Percentiles rank a stretch among this genome's conserved stretches.
phyloP scores from a whole-genome alignment of 2,888 invertebrate species.

The Epirrita christyi region DNA sequence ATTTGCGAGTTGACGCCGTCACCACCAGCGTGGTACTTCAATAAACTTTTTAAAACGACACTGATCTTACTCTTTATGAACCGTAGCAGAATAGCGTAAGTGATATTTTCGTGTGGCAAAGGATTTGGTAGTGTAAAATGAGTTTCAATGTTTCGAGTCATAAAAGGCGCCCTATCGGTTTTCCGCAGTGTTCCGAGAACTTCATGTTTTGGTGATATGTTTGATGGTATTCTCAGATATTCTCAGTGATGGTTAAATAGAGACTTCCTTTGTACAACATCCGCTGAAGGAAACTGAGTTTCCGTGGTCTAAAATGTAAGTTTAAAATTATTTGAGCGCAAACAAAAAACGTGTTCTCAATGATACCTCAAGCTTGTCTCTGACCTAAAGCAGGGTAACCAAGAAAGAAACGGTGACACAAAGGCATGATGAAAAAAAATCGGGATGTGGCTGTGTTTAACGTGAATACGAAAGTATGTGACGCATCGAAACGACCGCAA shows the following conservation, averaged over 20 bases:
- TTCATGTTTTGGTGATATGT: slow-evolving; percentile 60
- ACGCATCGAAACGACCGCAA: no score
- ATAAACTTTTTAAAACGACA: slow-evolving; percentile 17
- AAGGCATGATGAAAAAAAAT: no score
- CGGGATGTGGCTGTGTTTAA: no score
- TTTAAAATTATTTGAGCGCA: slow-evolving; percentile 13
- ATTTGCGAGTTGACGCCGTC: slow-evolving; percentile 70
- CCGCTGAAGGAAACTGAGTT: slow-evolving; percentile 42
- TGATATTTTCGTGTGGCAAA: slow-evolving; percentile 29
- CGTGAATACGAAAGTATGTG: no score
- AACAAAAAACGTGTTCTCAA: background rate
- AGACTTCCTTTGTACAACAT: slow-evolving; percentile 64
- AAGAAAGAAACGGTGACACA: no score
- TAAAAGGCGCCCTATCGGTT: slow-evolving; percentile 73
- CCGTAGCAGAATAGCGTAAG: slow-evolving; percentile 25
- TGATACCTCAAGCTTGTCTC: no score
- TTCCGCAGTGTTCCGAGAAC: slow-evolving; percentile 72
- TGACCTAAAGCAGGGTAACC: no score
- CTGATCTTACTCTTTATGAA: background rate
- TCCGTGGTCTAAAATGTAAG: slow-evolving; percentile 21
- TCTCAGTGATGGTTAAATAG: slow-evolving; percentile 65
- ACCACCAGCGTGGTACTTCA: slow-evolving; percentile 63
- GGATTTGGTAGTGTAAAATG: slow-evolving; percentile 26
- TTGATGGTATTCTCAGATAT: slow-evolving; percentile 57
- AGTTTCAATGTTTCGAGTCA: slow-evolving; percentile 49